Conservation (phyloP, 2,113 vertebrate species). For the Falco punctatus region DNA sequence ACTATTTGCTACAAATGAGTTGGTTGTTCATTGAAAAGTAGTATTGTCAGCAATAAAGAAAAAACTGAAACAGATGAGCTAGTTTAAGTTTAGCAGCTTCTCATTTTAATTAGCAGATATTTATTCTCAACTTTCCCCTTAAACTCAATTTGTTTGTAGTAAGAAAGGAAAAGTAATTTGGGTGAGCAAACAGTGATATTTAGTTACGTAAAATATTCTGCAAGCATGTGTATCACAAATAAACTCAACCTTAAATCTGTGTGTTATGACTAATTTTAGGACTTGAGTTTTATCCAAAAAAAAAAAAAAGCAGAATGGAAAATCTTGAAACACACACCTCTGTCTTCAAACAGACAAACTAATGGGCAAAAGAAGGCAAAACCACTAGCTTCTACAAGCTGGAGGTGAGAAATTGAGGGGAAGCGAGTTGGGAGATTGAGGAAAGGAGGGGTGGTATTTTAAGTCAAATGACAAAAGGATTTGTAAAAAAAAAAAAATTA, state of each 20-base stretch:
- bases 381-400: not conserved
- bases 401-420: not conserved
- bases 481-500: not conserved
- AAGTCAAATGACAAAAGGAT: not conserved
- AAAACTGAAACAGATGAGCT: not conserved
- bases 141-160: not conserved
- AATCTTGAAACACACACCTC: slow-evolving; percentile 20
- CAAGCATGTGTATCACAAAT: slow-evolving; percentile 10
- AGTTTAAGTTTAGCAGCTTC: not conserved
- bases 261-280: slow-evolving; percentile 30
- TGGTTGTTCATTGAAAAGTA: not conserved
- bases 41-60: not conserved
- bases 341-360: not conserved
- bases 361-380: not conserved
- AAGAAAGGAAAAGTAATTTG: not conserved
- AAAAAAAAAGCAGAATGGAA: not conserved
- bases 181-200: not conserved
- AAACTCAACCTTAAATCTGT: slow-evolving; percentile 37
- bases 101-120: not conserved
- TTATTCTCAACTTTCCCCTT: not conserved
- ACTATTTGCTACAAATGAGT: not conserved
- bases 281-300: slow-evolving; percentile 27
- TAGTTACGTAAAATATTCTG: slow-evolving; percentile 36
- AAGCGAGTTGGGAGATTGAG: not conserved
- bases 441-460: not conserved